These are phyloP conservation scores for Scolopax bukidnonensis DNA, from an alignment of 2,797 vertebrate species.

Conservation along the genomic window DNA sequence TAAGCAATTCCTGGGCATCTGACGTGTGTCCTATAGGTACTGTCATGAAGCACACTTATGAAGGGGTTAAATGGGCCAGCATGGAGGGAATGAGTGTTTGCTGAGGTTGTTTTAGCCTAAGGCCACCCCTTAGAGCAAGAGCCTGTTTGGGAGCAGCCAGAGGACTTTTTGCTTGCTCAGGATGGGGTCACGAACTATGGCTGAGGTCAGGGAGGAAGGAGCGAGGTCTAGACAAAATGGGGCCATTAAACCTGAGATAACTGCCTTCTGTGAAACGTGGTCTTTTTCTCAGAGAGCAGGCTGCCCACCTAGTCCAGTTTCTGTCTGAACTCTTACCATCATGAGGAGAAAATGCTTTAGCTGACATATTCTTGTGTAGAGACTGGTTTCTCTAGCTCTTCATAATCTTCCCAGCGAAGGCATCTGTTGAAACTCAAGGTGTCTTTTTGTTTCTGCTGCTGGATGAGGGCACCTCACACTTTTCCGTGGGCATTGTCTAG, in stretches of 20 bases:
- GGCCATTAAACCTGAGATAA: background rate
- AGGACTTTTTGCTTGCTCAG: background rate
- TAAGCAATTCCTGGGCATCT: background rate
- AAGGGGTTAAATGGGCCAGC: accelerated
- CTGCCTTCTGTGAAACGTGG: accelerated
- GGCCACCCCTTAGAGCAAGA: background rate
- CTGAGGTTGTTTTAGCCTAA: background rate
- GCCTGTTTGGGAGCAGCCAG: background rate
- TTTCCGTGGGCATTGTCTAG: accelerated
- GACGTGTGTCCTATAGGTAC: background rate
- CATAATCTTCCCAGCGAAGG: background rate
- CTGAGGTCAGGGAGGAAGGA: background rate
- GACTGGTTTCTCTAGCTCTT: background rate
- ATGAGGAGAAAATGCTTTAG: background rate
- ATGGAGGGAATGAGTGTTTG: background rate
- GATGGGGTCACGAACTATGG: background rate
- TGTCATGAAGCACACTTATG: background rate
- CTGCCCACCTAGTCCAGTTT: background rate
- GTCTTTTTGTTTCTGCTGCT: background rate
- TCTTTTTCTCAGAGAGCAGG: background rate
- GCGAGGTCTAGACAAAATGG: background rate
- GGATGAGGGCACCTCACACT: background rate
- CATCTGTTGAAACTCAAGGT: background rate
- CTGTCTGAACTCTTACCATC: background rate
- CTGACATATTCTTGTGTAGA: background rate